Base-by-base conservation (phyloP, 2,113 vertebrate genomes). In the Calidris pugnax region DNA sequence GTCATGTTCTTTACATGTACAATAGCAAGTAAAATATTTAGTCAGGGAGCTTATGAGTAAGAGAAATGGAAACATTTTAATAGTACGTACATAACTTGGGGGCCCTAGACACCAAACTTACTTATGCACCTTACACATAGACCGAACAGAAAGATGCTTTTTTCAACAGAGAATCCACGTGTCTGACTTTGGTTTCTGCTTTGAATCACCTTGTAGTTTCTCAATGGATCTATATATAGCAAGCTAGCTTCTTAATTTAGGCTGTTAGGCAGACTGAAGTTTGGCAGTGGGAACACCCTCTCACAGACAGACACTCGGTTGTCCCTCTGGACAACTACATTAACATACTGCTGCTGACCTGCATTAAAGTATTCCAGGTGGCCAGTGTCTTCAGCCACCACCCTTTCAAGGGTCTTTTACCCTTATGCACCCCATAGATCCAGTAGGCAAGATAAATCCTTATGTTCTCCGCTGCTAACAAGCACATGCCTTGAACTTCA, bases 61-160 rank as follows among this genome's bases (percentile, higher is more conserved):
- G 51, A 55, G 8, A 73, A 43, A 68, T 28, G 45, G 33, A 90
- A 12, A 24, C 24, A 57, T 55, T 96, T 68, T 35, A 79, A 56
- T n/a, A 20, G 19, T 30, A n/a, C 0, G 0, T 28, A 32, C 2
- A 3, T 24, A 64, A 73, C 7, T 32, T 33, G 33, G 12, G 37
- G 27, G 37, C 51, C n/a, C 71, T 37, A 74, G 10, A 76, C 26
- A 48, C 11, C 21, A 69, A 39, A 55, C 14, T 66, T 74, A 66
- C 9, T 8, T 10, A 50, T 1, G 19, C 7, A 56, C 35, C 17
- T 83, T 35, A 39, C 4, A 12, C 7, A 33, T 1, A 62, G 17
- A 7, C 20, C 17, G 63, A 83, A 63, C 5, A 87, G 47, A 75
- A 90, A 76, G 6, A 24, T 0, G 0, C 0, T 56, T 10, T 48